Evolutionary conservation across 2,113 vertebrate species (phyloP).

Genomic region (Thunnus thynnus): DNA sequence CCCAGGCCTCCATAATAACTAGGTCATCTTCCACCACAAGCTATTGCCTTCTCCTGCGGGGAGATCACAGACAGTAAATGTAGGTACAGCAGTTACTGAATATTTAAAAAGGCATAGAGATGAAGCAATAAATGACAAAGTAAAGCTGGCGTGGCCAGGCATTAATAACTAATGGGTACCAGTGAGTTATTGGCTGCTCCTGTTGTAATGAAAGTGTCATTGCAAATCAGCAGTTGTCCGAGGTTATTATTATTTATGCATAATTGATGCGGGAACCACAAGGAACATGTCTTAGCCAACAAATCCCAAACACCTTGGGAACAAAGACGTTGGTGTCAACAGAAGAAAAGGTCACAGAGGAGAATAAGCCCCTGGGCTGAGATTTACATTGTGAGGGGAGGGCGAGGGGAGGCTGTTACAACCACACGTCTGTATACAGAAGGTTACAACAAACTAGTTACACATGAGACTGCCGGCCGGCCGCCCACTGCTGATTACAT

Average conservation of each 20-base stretch:
- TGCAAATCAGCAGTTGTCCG: conserved; percentile 89
- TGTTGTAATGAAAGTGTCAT: conserved; percentile 89
- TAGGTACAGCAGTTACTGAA: conserved; percentile 88
- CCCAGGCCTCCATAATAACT: conserved; percentile 64
- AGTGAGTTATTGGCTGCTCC: conserved; percentile 86
- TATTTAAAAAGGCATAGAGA: conserved; percentile 89
- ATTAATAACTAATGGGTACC: conserved; percentile 89
- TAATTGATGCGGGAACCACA: conserved; percentile 87
- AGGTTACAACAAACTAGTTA: conserved; percentile 42
- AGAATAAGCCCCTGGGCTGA: conserved; percentile 69
- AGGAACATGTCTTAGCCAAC: conserved; percentile 79
- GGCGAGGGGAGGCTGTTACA: conserved; percentile 35
- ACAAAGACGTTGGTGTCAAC: conserved; percentile 80
- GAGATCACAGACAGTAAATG: conserved; percentile 86
- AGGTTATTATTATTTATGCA: conserved; percentile 91
- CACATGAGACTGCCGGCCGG: conserved; percentile 2
- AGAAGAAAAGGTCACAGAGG: conserved; percentile 81
- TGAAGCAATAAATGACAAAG: conserved; percentile 90
- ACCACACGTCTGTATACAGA: conserved; percentile 52
- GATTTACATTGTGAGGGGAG: conserved; percentile 66
- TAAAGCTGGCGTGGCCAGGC: conserved; percentile 86
- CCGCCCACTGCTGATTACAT: neutral
- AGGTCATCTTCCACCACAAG: conserved; percentile 76
- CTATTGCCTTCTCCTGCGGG: conserved; percentile 70
- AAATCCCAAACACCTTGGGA: conserved; percentile 78